These are phyloP conservation scores for Gambusia holbrooki DNA, from an alignment of 2,113 vertebrate genomes.

Conservation along the genomic window DNA sequence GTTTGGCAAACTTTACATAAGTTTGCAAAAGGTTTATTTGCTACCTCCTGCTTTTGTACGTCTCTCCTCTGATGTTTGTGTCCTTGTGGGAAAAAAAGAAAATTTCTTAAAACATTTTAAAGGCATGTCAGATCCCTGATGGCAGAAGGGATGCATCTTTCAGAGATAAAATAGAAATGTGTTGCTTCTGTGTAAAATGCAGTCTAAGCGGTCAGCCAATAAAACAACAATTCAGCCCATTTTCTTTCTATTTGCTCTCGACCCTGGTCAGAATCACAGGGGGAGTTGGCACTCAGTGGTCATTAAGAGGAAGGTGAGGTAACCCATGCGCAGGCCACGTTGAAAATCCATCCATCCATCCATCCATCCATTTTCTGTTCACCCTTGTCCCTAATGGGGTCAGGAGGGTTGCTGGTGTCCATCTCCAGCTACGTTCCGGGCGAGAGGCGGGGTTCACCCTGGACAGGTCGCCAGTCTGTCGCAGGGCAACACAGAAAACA, in stretches of 20 bases:
- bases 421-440: no score
- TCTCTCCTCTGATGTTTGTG: background rate
- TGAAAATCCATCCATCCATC: background rate
- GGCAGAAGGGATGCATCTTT: background rate
- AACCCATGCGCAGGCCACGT: background rate
- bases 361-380: no score
- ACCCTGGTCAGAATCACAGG: background rate
- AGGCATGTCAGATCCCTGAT: background rate
- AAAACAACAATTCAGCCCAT: background rate
- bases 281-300: background rate
- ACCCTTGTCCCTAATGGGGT: no score
- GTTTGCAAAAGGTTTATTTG: background rate
- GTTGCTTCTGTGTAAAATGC: background rate
- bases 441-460: no score
- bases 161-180: no score
- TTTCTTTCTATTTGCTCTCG: background rate
- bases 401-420: no score
- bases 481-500: no score
- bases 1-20: background rate
- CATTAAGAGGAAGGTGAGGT: background rate
- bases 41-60: background rate
- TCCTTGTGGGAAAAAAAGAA: background rate
- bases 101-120: background rate
- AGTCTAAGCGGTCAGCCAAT: background rate
- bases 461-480: no score